A percentile compares a stretch with the other conserved stretches of the same genome.
phyloP scores from a whole-genome alignment of 2,113 vertebrate species.

The Alethe castanea region DNA sequence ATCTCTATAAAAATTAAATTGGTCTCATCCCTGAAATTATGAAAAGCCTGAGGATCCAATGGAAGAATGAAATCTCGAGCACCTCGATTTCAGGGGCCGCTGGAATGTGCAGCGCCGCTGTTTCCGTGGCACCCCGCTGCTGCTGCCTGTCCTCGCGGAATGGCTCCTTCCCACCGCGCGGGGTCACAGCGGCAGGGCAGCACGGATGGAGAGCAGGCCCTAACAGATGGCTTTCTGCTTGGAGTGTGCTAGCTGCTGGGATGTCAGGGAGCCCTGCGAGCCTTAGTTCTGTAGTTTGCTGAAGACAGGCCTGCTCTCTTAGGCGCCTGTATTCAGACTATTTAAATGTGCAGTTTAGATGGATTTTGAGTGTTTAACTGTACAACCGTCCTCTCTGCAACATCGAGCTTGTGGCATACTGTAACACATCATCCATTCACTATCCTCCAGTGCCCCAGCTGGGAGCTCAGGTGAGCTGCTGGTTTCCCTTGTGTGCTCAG shows the following conservation, averaged over 20 bases:
- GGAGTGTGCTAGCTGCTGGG: neutral
- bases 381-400: neutral
- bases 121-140: neutral
- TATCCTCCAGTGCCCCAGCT: neutral
- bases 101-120: neutral
- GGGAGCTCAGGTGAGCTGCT: neutral
- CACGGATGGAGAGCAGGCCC: neutral
- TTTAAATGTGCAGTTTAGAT: neutral
- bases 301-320: neutral
- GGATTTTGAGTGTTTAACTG: neutral
- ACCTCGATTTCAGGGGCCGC: neutral
- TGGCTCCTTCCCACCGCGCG: neutral
- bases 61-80: slow-evolving; percentile 16
- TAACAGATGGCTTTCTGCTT: neutral
- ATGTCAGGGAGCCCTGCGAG: neutral
- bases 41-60: slow-evolving; percentile 10
- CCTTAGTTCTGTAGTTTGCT: neutral
- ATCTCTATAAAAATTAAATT: slow-evolving; percentile 57
- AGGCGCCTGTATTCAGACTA: neutral
- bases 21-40: slow-evolving; percentile 47
- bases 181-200: neutral
- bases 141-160: fast-evolving
- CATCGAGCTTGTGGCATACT: neutral
- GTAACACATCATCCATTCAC: neutral
- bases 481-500: neutral